Base-by-base conservation (phyloP, 2,113 vertebrate genomes). In the Oenanthe melanoleuca region DNA sequence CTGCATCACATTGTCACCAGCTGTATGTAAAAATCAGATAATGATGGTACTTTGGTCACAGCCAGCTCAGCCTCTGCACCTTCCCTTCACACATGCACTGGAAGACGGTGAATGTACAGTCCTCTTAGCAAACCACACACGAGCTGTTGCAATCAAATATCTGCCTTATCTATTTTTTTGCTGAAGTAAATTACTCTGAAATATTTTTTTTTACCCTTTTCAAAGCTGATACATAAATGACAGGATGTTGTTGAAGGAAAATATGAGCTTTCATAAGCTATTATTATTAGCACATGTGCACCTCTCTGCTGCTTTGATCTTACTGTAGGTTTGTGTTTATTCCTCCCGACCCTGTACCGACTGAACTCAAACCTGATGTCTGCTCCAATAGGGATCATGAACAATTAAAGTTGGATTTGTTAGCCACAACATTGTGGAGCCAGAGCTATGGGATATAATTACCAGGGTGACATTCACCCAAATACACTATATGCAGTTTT, bases 171-270 rank as follows among this genome's bases (percentile, higher is more conserved):
- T 89, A 24, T 55, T 69, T 69, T 81, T 84, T 82, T 73, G 6
- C 89, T 70, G 64, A 79, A 93, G 95, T 94, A 95, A 95, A 96
- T 92, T 56, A 92, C 87, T 26, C 37, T 52, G 60, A 85, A 81
- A 55, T 22, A 88, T 89, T 90, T 37, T 37, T 88, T 92, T 92
- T 91, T 37, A 70, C 96, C 73, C 61, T 71, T 93, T 96, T 91
- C 94, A 97, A 96, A 98, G 92, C 95, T 49, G 97, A 97, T 95
- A 93, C 92, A 97, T 96, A 97, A 95, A 95, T 96, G 96, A 97
- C 98, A 98, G 97, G 97, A 98, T 97, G 97, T 98, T 98, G 97
- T 96, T 83, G 97, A 97, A 97, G 96, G 97, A 97, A 98, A 98
- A 97, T 79, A 93, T 26, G 95, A 97, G 95, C 97, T 98, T 98